Percentiles rank a stretch among this genome's conserved stretches.
Conservation (phyloP, 2,888 invertebrate species). For the Euclidia mi region DNA sequence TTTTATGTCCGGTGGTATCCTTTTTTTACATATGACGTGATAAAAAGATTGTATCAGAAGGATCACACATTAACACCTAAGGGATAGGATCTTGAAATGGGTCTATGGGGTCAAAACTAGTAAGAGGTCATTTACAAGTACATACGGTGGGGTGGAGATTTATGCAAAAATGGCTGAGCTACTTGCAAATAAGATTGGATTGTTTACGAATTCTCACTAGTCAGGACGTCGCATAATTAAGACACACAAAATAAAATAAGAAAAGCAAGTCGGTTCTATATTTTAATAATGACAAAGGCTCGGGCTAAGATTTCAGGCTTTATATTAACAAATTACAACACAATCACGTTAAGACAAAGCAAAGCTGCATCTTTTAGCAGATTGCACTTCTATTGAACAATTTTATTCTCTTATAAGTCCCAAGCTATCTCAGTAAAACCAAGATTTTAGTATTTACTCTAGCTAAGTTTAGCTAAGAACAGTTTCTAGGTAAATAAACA, state of each 20-base stretch:
- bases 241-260: too few species aligned
- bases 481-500: too few species aligned
- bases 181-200: too few species aligned
- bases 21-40: not conserved
- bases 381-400: not conserved
- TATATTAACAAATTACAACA: not conserved
- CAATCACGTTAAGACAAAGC: not conserved
- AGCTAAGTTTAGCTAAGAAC: slow-evolving; percentile 7
- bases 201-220: too few species aligned
- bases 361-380: not conserved
- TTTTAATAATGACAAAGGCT: too few species aligned
- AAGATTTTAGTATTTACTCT: not conserved
- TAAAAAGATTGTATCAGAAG: not conserved
- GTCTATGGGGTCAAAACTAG: too few species aligned
- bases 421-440: slow-evolving; percentile 1
- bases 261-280: too few species aligned
- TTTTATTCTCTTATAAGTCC: not conserved
- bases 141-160: not conserved
- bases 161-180: too few species aligned
- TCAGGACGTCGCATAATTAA: too few species aligned
- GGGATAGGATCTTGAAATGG: too few species aligned
- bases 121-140: not conserved
- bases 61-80: not conserved
- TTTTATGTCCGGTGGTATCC: not conserved
- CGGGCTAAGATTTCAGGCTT: too few species aligned